Conservation (phyloP, 2,797 vertebrate species). For the Cyprinella venusta region DNA sequence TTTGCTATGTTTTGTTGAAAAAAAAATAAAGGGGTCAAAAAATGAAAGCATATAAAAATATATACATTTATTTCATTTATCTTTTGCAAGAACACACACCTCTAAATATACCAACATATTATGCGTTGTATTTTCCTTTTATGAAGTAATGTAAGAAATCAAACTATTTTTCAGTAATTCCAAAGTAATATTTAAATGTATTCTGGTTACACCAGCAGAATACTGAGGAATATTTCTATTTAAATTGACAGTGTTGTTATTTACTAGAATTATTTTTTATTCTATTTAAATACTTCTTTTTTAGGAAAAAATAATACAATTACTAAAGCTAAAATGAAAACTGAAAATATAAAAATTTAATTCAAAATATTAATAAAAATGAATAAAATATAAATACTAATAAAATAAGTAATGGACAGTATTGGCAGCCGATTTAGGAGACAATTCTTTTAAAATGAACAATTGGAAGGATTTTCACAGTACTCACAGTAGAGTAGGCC, state of each 20-base stretch:
- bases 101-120: neutral
- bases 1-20: neutral
- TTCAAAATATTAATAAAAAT: too few relatives aligned
- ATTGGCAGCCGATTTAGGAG: too few relatives aligned
- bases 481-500: constrained; percentile 90
- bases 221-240: too few relatives aligned
- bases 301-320: too few relatives aligned
- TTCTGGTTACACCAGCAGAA: too few relatives aligned
- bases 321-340: too few relatives aligned
- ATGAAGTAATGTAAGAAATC: neutral
- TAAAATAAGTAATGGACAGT: too few relatives aligned
- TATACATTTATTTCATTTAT: neutral
- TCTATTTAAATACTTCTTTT: too few relatives aligned
- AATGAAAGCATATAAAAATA: neutral
- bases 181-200: neutral
- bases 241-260: neutral
- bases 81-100: neutral
- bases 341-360: too few relatives aligned
- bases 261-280: too few relatives aligned
- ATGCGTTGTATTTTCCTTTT: neutral
- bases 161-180: neutral
- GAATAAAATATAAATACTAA: neutral
- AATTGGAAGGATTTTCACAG: neutral
- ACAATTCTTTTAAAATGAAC: neutral
- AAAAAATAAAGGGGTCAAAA: neutral